Evolutionary conservation across 2,113 vertebrate genomes (phyloP), one percentile per base, ranked within the genome.

Genomic region (Gymnogyps californianus): DNA sequence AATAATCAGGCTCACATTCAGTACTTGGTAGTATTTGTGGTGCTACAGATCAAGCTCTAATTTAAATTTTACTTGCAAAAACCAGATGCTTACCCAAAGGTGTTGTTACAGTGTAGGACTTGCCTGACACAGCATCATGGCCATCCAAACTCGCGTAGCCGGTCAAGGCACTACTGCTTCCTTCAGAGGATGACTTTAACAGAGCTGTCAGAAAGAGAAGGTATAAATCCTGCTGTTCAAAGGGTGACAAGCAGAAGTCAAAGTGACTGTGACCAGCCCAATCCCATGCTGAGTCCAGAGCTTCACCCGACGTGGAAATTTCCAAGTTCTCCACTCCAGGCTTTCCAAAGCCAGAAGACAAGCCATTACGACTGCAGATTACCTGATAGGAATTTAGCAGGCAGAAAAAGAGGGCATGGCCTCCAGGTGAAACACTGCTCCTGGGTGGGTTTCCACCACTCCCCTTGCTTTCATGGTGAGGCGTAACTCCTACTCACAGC

Each of bases 101-200:
- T 3, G 6, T 7, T 64, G 38, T 57, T 59, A 21, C 17, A 75
- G 32, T 3, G 15, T 31, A 36, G 62, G 61, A 22, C 71, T 74
- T 61, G 6, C 16, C 62, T 46, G 26, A 31, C 0, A 4, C 17
- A 42, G 52, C 17, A 62, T 32, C 67, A 40, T 0, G 1, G 26
- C 38, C 52, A 26, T 17, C 44, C 51, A 59, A 47, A 65, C 10
- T 44, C 31, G 7, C 1, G 2, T 18, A 54, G 54, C 26, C 1
- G 1, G 26, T 16, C 46, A 78, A 82, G 49, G 17, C 52, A 65
- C 16, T 0, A 0, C 17, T 51, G 29, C 87, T 54, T 76, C 42
- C 47, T 71, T 67, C 71, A 76, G 46, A 76, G 14, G 17, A 19
- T 61, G 44, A 25, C 59, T 87, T 87, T 8, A 65, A 34, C 38